A percentile compares a stretch with the other conserved stretches of the same genome.
Conservation (phyloP, 2,797 vertebrate species). For the Neostethus bicornis region DNA sequence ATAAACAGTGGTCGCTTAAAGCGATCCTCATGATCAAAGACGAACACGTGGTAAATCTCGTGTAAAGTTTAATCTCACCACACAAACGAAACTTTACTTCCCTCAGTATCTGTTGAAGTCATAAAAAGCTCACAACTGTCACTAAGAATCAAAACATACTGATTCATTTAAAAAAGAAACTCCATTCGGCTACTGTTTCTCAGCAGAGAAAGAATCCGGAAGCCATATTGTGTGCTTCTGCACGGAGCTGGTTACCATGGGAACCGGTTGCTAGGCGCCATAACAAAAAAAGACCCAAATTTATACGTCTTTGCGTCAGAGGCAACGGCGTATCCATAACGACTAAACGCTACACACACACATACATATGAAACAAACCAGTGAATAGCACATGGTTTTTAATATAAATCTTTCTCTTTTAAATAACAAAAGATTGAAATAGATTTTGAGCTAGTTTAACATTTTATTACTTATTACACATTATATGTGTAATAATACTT, state of each 20-base stretch:
- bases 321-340: constrained; percentile 85
- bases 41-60: too few relatives aligned
- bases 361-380: constrained; percentile 74
- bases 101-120: not conserved
- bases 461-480: too few relatives aligned
- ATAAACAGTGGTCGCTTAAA: too few relatives aligned
- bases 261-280: constrained; percentile 88
- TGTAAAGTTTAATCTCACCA: too few relatives aligned
- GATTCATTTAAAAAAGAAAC: not conserved
- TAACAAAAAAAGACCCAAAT: constrained; percentile 84
- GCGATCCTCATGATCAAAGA: too few relatives aligned
- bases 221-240: constrained; percentile 64
- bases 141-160: not conserved
- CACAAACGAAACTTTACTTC: not conserved
- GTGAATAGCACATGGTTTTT: constrained; percentile 58
- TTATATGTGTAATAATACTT: not conserved
- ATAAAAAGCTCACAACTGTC: not conserved
- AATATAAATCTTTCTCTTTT: not conserved
- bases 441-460: too few relatives aligned
- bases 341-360: constrained; percentile 87
- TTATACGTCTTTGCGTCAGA: constrained; percentile 87
- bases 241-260: constrained; percentile 71
- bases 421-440: not conserved
- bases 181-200: constrained; percentile 3
- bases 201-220: constrained; percentile 63